Base-by-base conservation (phyloP, 2,113 vertebrate species). In the Oncorhynchus mykiss region DNA sequence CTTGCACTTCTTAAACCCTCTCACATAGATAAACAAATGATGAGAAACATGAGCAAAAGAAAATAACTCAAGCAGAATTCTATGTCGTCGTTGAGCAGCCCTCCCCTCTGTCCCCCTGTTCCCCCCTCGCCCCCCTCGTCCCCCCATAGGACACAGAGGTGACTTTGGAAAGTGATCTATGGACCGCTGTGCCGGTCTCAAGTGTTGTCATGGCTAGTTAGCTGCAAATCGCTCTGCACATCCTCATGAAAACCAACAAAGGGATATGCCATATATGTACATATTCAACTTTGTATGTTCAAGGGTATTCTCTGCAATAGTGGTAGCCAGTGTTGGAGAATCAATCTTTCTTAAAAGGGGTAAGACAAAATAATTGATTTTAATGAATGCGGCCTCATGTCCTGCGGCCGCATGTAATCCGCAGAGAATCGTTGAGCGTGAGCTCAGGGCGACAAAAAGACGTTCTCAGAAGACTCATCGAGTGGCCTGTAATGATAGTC, bases 351-450 rank as follows among this genome's bases (percentile, higher is more conserved):
- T 93, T 92, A 92, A 91, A 90, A 92, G 88, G 88, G 86, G 90
- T 88, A 88, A 91, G 88, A 88, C 79, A 88, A 89, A 90, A 91
- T 91, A 94, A 92, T 93, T 92, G 91, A 93, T 93, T 87, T 45
- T 95, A 96, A 96, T 94, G 94, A 95, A 95, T 94, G 95, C 92
- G 78, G 75, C 84, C 91, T 91, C 93, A 93, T 90, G 94, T 85
- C 93, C 91, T 90, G 92, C 88, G 73, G 92, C 90, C 91, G 91
- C 88, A 83, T 93, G 92, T 94, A 94, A 94, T 93, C 93, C 92
- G 83, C 88, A 84, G 90, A 93, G 93, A 93, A 92, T 92, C 92
- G 83, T 90, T 82, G 90, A 93, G 91, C 90, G 80, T 76, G 85
- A 92, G 92, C 92, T 92, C 88, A 85, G 89, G 90, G 91, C 91